Evolutionary conservation across 2,113 vertebrate genomes (phyloP).

Genomic region (Ibidorhyncha struthersii): DNA sequence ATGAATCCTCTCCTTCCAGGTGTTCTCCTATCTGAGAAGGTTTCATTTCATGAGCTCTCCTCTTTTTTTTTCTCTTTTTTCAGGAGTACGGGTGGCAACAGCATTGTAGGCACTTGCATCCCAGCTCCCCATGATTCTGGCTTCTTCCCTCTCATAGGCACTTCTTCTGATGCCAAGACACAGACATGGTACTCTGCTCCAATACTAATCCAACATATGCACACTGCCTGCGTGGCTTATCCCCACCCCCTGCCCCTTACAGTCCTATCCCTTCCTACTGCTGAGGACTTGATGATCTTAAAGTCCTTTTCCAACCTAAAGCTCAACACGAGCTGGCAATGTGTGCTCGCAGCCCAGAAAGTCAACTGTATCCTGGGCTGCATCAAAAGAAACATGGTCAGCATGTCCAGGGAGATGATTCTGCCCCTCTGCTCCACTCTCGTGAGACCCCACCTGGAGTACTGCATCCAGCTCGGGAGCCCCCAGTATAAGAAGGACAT

Average conservation of each 20-base stretch:
- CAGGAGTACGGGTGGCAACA: not conserved
- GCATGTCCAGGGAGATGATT: not conserved
- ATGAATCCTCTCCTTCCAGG: not conserved
- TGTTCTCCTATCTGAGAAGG: not conserved
- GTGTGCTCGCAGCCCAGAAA: not conserved
- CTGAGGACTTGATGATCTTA: not conserved
- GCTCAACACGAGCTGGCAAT: not conserved
- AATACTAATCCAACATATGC: fast-evolving
- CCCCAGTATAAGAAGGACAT: not conserved
- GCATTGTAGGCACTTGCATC: not conserved
- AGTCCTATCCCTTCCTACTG: not conserved
- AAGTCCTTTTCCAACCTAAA: not conserved
- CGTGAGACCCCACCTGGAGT: not conserved
- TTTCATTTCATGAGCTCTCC: not conserved
- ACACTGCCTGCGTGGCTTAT: not conserved
- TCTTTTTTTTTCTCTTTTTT: not conserved
- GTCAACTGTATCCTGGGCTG: not conserved
- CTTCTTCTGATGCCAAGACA: not conserved
- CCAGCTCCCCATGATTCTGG: not conserved
- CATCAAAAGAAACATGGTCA: not conserved
- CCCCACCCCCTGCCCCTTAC: not conserved
- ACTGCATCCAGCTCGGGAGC: not conserved
- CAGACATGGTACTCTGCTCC: not conserved
- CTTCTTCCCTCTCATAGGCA: not conserved
- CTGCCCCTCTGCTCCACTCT: not conserved